phyloP scores from a whole-genome alignment of 1,140 invertebrate genomes.

The Drosophila arawakana region DNA sequence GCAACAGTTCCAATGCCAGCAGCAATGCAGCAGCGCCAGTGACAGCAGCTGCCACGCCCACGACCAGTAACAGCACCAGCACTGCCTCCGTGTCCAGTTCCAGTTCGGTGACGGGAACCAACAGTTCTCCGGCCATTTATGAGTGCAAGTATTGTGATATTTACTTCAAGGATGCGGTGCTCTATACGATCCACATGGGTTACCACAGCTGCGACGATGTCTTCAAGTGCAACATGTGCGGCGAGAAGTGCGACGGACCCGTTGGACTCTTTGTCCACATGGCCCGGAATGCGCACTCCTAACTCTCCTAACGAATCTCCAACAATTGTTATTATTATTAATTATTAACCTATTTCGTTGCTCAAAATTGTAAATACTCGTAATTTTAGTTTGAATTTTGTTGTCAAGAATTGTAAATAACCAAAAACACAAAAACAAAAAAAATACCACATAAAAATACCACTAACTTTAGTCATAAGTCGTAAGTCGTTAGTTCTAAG shows the following conservation, averaged over 20 bases:
- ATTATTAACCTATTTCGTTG: conserved; percentile 72
- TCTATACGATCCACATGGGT: conserved; percentile 98
- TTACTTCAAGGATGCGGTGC: conserved; percentile 93
- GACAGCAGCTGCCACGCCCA: conserved; percentile 66
- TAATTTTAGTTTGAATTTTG: conserved; percentile 67
- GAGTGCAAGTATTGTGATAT: conserved; percentile 95
- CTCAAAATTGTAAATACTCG: conserved; percentile 78
- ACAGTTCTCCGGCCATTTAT: conserved; percentile 84
- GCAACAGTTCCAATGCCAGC: conserved; percentile 85
- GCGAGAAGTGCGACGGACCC: conserved; percentile 91
- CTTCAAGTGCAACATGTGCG: conserved; percentile 98
- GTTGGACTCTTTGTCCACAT: conserved; percentile 97
- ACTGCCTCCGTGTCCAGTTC: conserved; percentile 34
- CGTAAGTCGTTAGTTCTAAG: conserved; percentile 33
- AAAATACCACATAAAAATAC: background rate
- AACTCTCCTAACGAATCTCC: conserved; percentile 49
- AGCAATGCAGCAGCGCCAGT: conserved; percentile 84
- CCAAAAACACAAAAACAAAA: conserved; percentile 38
- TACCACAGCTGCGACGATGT: conserved; percentile 96
- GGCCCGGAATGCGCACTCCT: conserved; percentile 91
- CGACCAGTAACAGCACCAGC: conserved; percentile 38
- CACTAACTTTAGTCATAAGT: conserved; percentile 66
- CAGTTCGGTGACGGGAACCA: conserved; percentile 26
- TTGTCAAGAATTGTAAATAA: conserved; percentile 81
- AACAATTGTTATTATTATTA: conserved; percentile 67